phyloP scores from a whole-genome alignment of 2,113 vertebrate genomes.

The Scalopus aquaticus region DNA sequence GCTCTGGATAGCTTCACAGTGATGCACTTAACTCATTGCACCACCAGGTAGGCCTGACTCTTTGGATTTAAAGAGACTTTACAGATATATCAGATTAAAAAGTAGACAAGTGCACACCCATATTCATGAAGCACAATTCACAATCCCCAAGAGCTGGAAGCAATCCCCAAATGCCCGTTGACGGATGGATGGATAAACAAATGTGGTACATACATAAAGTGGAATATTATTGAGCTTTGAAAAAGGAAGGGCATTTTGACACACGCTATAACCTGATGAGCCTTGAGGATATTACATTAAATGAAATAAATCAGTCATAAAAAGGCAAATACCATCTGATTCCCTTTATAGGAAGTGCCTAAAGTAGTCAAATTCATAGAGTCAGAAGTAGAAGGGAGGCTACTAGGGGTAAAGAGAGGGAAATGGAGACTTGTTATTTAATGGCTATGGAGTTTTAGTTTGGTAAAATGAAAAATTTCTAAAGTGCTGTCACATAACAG shows the following conservation, averaged over 20 bases:
- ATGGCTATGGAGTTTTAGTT: background rate
- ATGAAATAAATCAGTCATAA: background rate
- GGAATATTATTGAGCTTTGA: background rate
- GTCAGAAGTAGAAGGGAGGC: background rate
- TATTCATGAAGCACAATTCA: background rate
- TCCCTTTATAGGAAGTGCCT: background rate
- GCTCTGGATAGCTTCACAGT: too few relatives aligned
- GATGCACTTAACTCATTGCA: too few relatives aligned
- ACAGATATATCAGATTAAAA: background rate
- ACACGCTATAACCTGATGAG: background rate
- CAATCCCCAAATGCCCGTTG: background rate
- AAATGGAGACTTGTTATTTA: background rate
- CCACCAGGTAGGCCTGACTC: too few relatives aligned
- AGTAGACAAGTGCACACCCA: background rate
- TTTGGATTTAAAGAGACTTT: background rate
- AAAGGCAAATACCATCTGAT: background rate
- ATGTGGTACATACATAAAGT: accelerated
- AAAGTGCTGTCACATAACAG: background rate
- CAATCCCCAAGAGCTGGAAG: background rate
- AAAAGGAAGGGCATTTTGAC: background rate
- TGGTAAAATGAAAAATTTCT: background rate
- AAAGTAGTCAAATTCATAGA: background rate
- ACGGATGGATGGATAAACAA: background rate
- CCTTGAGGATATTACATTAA: background rate
- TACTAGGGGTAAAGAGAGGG: accelerated